Percentiles rank a stretch among this genome's conserved stretches.
These are phyloP conservation scores for Teleogryllus oceanicus DNA, from an alignment of 2,888 invertebrate genomes.

Conservation along the genomic window DNA sequence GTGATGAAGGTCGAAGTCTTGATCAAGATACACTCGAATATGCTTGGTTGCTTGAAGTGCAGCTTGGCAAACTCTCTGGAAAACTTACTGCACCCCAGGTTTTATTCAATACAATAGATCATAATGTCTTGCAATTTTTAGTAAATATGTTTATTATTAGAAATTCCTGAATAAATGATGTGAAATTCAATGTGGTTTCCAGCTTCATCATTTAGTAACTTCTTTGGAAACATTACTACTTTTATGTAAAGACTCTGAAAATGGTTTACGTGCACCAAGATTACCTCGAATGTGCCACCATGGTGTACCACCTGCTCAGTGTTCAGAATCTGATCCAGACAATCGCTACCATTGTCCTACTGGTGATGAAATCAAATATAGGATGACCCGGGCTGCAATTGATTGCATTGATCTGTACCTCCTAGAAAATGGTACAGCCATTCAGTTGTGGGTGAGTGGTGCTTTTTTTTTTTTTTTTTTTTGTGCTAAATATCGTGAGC, in stretches of 20 bases:
- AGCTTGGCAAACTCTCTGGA: conserved; percentile 89
- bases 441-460: conserved; percentile 71
- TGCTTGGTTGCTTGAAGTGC: conserved; percentile 93
- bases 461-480: too few species aligned
- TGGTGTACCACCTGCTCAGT: conserved; percentile 66
- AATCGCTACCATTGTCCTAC: conserved; percentile 73
- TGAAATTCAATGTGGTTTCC: conserved; percentile 27
- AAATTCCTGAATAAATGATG: neutral
- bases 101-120: conserved; percentile 27
- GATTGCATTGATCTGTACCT: conserved; percentile 88
- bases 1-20: conserved; percentile 81
- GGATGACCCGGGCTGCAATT: conserved; percentile 83
- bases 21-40: conserved; percentile 96
- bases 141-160: neutral
- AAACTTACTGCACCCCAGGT: conserved; percentile 82
- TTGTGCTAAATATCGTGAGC: too few species aligned
- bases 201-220: conserved; percentile 80
- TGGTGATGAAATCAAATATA: conserved; percentile 84
- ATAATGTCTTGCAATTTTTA: neutral
- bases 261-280: conserved; percentile 79
- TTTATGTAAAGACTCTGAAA: conserved; percentile 83
- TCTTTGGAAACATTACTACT: conserved; percentile 85
- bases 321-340: conserved; percentile 64
- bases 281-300: conserved; percentile 75
- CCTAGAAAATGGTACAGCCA: conserved; percentile 81